Base-by-base conservation (phyloP, 2,113 vertebrate genomes). In the Hippoglossus stenolepis region DNA sequence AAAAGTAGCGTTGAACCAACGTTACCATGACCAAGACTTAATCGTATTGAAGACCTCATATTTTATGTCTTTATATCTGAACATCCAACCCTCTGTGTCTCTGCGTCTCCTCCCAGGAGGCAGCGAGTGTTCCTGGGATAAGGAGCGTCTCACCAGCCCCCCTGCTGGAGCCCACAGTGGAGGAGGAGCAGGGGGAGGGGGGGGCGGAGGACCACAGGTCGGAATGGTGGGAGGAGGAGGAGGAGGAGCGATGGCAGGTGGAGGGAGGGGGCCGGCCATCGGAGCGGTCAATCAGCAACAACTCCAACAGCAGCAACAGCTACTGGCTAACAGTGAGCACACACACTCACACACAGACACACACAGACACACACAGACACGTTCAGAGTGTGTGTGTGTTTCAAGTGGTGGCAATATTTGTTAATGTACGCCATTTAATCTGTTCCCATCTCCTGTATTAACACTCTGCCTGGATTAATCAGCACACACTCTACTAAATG, bases 111-210 rank as follows among this genome's bases (percentile, higher is more conserved):
- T 9, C 79, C 83, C 89, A 94, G 92, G 92, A 73, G 90, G 90
- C 20, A 93, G 92, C 28, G 93, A 93, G 84, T 93, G 91, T 61
- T 93, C 90, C 40, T 93, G 92, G 92, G 91, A 92, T 61, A 93
- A 93, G 75, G 92, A 93, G 84, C 90, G 90, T 43, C 88, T 92
- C 57, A 92, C 89, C 85, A 92, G 89, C 82, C 91, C 91, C 17
- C 80, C 83, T 35, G 84, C 87, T 21, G 89, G 87, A 73, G 76
- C 56, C 61, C 91, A 90, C 68, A 38, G 77, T 0, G 92, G 87
- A 69, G 88, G 85, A 57, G 31, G 58, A 0, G 90, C 79, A 57
- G 89, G 77, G 6, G 85, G 75, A 6, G 88, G 83, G 83, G 53
- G 23, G 40, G 40, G 40, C 12, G 79, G 79, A 56, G 79, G 66